Conservation (phyloP, 2,888 invertebrate species). For the Mayetiola destructor region DNA sequence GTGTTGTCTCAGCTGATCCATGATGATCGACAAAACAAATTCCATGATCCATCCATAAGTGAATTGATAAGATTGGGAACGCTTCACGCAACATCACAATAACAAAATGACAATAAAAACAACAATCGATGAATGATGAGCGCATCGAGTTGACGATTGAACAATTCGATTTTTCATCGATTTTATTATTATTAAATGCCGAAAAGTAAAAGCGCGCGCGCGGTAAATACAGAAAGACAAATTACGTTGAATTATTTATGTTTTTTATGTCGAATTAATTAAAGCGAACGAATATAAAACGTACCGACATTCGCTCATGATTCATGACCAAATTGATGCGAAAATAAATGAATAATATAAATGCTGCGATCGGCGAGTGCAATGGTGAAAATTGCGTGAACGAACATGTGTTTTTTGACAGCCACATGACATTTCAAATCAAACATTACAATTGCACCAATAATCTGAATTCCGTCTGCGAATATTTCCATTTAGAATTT, state of each 20-base stretch:
- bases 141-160: no score
- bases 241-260: constrained; percentile 11
- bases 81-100: no score
- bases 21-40: no score
- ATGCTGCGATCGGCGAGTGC: no score
- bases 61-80: no score
- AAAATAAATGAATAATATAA: no score
- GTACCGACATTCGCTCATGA: neutral
- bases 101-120: no score
- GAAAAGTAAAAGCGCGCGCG: neutral
- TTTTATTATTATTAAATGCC: neutral
- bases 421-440: constrained; percentile 8
- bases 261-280: constrained; percentile 11
- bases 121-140: neutral
- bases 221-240: neutral
- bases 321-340: neutral
- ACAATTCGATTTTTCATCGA: neutral
- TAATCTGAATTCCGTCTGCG: no score
- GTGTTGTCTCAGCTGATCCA: no score
- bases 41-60: no score
- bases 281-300: neutral
- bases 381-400: neutral
- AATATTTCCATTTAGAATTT: no score
- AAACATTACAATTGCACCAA: no score
- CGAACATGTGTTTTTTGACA: constrained; percentile 10